Percentiles rank a stretch among this genome's conserved stretches.
Conservation (phyloP, 2,797 vertebrate genomes). For the Echeneis naucrates region DNA sequence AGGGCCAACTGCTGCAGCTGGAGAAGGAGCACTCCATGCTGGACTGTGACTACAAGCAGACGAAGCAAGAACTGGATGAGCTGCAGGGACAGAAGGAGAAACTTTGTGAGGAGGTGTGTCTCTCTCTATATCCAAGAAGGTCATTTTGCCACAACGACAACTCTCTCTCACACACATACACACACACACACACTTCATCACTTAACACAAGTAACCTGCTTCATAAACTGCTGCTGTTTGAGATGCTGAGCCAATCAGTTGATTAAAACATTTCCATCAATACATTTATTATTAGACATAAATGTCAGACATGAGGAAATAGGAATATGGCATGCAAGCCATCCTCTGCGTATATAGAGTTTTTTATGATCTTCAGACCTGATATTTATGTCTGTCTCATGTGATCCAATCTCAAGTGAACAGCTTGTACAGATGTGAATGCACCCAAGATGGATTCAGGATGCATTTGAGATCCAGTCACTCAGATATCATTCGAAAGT, state of each 20-base stretch:
- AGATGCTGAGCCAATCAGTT: background rate
- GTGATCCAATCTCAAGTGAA: too few species aligned
- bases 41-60: constrained; percentile 95
- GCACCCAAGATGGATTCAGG: too few species aligned
- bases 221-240: background rate
- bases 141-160: background rate
- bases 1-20: constrained; percentile 89
- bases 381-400: too few species aligned
- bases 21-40: constrained; percentile 93
- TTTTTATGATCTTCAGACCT: too few species aligned
- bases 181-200: background rate
- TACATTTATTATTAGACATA: background rate
- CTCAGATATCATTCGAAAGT: too few species aligned
- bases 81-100: constrained; percentile 89
- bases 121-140: background rate
- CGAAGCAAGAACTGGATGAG: constrained; percentile 88
- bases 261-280: too few species aligned
- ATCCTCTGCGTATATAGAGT: too few species aligned
- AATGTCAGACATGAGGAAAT: background rate
- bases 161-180: too few species aligned
- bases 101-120: constrained; percentile 91
- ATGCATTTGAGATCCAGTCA: too few species aligned
- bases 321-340: background rate
- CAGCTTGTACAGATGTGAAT: too few species aligned
- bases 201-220: background rate